phyloP scores from a whole-genome alignment of 2,113 vertebrate species.

The Tricholaema leucomelas region DNA sequence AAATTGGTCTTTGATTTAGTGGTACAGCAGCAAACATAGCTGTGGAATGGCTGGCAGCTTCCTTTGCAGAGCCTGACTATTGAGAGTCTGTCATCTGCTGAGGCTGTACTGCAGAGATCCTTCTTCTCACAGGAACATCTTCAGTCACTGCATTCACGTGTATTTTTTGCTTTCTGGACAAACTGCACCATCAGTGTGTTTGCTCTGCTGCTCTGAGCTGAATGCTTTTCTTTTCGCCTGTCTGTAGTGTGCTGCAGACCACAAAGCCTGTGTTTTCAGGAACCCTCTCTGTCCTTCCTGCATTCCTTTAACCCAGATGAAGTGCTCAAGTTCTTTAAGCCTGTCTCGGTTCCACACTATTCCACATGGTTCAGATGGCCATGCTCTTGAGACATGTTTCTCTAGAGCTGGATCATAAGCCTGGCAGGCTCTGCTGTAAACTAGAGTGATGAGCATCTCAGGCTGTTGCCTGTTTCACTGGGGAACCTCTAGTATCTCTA shows the following conservation, averaged over 20 bases:
- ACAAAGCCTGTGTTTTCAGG: neutral
- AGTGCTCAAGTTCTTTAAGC: fast-evolving
- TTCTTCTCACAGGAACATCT: neutral
- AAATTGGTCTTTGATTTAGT: neutral
- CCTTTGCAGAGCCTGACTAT: neutral
- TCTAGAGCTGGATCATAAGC: neutral
- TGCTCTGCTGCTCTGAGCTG: neutral
- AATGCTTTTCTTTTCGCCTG: neutral
- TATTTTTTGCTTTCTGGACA: neutral
- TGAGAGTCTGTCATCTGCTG: neutral
- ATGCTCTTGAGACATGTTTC: neutral
- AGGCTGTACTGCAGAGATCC: neutral
- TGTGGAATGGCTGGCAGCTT: neutral
- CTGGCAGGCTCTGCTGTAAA: neutral
- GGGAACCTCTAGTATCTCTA: neutral
- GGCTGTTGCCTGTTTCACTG: neutral
- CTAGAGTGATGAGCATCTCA: fast-evolving
- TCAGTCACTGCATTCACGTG: neutral
- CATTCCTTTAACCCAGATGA: fast-evolving
- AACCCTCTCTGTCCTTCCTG: neutral
- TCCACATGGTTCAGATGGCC: fast-evolving
- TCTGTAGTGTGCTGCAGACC: neutral
- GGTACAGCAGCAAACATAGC: neutral
- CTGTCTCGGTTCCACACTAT: fast-evolving
- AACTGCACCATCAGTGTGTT: neutral